phyloP scores from a whole-genome alignment of 1,140 invertebrate species.

The Danaus melanippus region DNA sequence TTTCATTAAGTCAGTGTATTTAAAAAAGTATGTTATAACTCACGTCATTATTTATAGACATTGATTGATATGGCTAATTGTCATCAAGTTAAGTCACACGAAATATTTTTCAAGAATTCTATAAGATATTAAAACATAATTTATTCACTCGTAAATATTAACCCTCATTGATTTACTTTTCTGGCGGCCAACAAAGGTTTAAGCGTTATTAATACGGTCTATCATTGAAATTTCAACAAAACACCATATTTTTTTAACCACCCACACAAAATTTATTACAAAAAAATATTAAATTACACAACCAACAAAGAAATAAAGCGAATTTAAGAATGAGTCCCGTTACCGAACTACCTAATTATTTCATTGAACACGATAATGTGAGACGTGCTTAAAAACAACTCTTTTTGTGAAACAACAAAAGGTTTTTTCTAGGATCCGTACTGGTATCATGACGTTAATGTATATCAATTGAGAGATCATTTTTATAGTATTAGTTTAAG shows the following conservation, averaged over 20 bases:
- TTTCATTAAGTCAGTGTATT: too few species aligned
- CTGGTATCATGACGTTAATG: constrained; percentile 43
- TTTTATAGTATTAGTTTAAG: too few species aligned
- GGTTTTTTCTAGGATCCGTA: constrained; percentile 45
- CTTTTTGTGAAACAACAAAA: constrained; percentile 59
- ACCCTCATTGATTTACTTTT: too few species aligned
- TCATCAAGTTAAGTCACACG: too few species aligned
- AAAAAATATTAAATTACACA: constrained; percentile 67
- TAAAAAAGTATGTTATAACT: too few species aligned
- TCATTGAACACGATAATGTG: constrained; percentile 58
- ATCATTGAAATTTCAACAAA: constrained; percentile 34
- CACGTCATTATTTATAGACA: too few species aligned
- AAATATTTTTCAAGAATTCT: too few species aligned
- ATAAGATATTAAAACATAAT: too few species aligned
- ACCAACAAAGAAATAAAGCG: constrained; percentile 51
- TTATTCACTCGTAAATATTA: too few species aligned
- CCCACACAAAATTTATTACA: constrained; percentile 51
- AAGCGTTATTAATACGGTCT: constrained; percentile 29
- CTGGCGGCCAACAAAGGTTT: constrained; percentile 14
- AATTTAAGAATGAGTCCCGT: constrained; percentile 52
- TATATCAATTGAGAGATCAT: constrained; percentile 4
- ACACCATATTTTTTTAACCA: constrained; percentile 35
- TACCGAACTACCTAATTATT: constrained; percentile 64
- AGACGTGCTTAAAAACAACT: constrained; percentile 62
- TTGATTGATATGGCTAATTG: too few species aligned